Conservation (phyloP, 64 coral and sea anemone genomes). For the Porites australiensis region DNA sequence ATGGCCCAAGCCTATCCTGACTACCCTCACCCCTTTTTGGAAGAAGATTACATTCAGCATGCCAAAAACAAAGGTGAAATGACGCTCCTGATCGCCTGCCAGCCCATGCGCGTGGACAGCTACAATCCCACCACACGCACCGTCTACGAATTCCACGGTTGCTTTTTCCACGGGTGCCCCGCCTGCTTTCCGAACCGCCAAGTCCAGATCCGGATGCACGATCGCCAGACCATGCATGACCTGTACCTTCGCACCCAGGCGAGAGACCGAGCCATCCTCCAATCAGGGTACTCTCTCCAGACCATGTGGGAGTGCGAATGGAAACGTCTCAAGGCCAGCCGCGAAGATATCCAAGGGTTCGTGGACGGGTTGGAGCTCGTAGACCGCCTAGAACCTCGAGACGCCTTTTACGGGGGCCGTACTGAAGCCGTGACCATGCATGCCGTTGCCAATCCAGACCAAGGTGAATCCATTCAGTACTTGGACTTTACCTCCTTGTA, state of each 20-base stretch:
- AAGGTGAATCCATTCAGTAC: not conserved
- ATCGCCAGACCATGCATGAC: not conserved
- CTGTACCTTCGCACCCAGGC: not conserved
- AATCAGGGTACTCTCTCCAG: not conserved
- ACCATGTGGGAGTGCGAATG: not conserved
- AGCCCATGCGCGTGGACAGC: not conserved
- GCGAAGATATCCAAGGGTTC: not conserved
- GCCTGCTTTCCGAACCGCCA: not conserved
- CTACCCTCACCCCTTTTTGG: no score
- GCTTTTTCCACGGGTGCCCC: constrained; percentile 13
- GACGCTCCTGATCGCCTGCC: rapidly evolving
- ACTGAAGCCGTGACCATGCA: constrained; percentile 37
- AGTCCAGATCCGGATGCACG: no score
- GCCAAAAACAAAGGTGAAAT: not conserved
- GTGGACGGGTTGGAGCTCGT: not conserved
- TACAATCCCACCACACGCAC: not conserved
- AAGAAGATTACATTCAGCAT: not conserved
- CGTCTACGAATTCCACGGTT: constrained; percentile 30
- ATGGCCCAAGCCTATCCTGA: no score
- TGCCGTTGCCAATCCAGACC: not conserved
- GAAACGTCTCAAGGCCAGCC: not conserved
- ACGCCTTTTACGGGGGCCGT: constrained; percentile 45
- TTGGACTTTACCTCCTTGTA: not conserved
- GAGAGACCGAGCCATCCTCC: not conserved
- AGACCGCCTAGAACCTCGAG: constrained; percentile 1